phyloP scores from a whole-genome alignment of 2,888 invertebrate genomes.

The Drosophila borealis region DNA sequence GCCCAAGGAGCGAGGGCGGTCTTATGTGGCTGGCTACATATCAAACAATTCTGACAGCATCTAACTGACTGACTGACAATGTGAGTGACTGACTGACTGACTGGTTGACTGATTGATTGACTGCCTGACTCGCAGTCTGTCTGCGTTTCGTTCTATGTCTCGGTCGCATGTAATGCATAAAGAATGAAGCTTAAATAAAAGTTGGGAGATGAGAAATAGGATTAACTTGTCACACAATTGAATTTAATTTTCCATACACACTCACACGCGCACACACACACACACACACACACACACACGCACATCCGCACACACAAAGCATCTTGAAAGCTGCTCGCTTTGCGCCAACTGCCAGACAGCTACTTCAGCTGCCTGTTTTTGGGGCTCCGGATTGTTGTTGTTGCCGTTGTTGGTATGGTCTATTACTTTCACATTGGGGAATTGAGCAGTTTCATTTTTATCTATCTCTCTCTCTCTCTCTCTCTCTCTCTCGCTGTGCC shows the following conservation, averaged over 20 bases:
- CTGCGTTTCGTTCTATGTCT: conserved; percentile 18
- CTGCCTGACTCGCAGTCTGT: conserved; percentile 51
- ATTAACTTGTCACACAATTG: conserved; percentile 84
- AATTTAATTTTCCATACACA: conserved; percentile 82
- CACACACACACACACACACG: conserved; percentile 19
- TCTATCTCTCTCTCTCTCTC: background rate
- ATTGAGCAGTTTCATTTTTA: conserved; percentile 39
- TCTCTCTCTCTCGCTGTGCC: conserved; percentile 13
- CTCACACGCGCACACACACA: conserved; percentile 21
- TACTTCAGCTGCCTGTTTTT: conserved; percentile 29
- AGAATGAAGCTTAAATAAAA: conserved; percentile 81
- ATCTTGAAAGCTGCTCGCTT: conserved; percentile 46
- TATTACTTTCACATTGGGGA: conserved; percentile 72
- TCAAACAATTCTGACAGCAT: conserved; percentile 75
- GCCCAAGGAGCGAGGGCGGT: no score
- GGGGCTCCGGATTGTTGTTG: conserved; percentile 12
- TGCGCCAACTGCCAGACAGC: conserved; percentile 25
- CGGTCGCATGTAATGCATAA: conserved; percentile 74
- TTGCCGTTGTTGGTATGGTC: conserved; percentile 39
- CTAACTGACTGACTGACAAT: conserved; percentile 34
- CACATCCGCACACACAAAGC: conserved; percentile 39
- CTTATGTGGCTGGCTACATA: conserved; percentile 43
- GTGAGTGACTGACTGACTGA: conserved; percentile 34
- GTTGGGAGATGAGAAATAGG: conserved; percentile 81
- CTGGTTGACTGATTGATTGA: conserved; percentile 56